phyloP scores from a whole-genome alignment of 2,797 vertebrate genomes.

The Hephaestus fuliginosus region DNA sequence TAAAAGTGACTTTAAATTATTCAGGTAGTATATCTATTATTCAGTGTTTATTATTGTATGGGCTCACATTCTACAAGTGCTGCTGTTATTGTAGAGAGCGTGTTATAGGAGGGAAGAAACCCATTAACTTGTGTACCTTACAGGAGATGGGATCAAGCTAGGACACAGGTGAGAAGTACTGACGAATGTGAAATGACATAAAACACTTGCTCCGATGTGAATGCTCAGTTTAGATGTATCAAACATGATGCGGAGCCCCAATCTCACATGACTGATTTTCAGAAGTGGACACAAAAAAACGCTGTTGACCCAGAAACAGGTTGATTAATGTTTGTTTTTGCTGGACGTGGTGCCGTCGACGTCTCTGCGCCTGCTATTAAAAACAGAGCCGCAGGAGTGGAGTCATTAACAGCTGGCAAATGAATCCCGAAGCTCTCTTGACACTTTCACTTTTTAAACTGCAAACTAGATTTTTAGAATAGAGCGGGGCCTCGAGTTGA shows the following conservation, averaged over 20 bases:
- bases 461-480: conserved; percentile 40
- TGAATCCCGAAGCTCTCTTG: conserved; percentile 40
- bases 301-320: conserved; percentile 32
- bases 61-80: conserved; percentile 57
- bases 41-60: conserved; percentile 74
- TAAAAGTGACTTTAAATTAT: conserved; percentile 77
- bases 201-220: conserved; percentile 42
- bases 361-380: conserved; percentile 33
- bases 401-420: conserved; percentile 45
- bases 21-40: conserved; percentile 78
- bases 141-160: conserved; percentile 12
- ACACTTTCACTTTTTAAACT: conserved; percentile 41
- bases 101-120: conserved; percentile 24
- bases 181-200: conserved; percentile 31
- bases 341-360: conserved; percentile 18
- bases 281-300: conserved; percentile 33
- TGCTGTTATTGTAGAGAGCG: conserved; percentile 22
- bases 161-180: conserved; percentile 16
- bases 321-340: neutral
- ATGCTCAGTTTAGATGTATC: conserved; percentile 41
- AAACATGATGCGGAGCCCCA: conserved; percentile 1
- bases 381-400: conserved; percentile 45
- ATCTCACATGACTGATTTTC: conserved; percentile 10
- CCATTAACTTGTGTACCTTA: conserved; percentile 17
- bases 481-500: conserved; percentile 16